Evolutionary conservation across 30 jellyfish, hydroid and myxozoan genomes (phyloP).

Genomic region (Chironex yamaguchii): DNA sequence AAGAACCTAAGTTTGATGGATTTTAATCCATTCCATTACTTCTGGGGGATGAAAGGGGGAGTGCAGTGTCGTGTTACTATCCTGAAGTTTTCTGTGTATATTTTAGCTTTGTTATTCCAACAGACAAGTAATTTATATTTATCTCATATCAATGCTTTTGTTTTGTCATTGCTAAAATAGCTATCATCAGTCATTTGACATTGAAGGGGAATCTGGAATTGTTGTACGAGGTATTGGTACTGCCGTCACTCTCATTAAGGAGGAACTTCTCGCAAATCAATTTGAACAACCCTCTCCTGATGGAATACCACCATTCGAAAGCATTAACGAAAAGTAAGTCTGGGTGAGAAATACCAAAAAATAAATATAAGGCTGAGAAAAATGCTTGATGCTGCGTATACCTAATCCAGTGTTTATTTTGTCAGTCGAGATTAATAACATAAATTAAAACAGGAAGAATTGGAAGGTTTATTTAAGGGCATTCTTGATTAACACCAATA

Average conservation of each 20-base stretch:
- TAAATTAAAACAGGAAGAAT: too few species aligned
- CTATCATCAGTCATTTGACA: conserved; percentile 79
- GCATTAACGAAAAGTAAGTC: background rate
- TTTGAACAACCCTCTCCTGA: background rate
- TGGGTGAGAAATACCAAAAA: too few species aligned
- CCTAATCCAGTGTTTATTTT: too few species aligned
- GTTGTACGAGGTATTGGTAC: conserved; percentile 96
- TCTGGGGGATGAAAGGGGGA: too few species aligned
- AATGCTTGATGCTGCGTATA: too few species aligned
- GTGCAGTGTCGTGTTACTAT: too few species aligned
- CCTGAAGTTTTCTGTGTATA: background rate
- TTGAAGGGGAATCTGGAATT: conserved; percentile 95
- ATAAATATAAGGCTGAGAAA: too few species aligned
- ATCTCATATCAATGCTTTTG: background rate
- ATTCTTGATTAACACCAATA: too few species aligned
- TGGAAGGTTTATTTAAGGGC: too few species aligned
- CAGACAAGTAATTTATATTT: background rate
- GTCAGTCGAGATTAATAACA: too few species aligned
- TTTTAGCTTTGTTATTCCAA: background rate
- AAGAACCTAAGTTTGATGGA: too few species aligned
- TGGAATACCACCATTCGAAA: background rate
- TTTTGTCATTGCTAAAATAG: conserved; percentile 14
- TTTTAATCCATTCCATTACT: too few species aligned
- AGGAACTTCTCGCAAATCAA: background rate
- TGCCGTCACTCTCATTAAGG: conserved; percentile 72